Base-by-base conservation (phyloP, 2,888 invertebrate genomes). In the Megastigmus dorsalis region DNA sequence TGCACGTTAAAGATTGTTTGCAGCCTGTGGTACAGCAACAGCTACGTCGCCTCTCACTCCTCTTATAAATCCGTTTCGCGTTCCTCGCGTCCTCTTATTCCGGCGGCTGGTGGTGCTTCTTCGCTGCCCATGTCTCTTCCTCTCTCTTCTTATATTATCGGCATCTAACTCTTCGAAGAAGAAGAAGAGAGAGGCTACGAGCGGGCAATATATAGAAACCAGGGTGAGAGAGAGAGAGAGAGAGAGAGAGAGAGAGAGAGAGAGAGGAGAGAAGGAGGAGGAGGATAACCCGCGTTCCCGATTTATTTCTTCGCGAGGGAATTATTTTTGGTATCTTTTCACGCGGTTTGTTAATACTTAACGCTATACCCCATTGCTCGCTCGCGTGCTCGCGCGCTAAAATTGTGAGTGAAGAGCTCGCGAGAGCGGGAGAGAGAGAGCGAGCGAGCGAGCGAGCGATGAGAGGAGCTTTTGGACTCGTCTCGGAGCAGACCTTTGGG, bases 271-370 rank as follows among this genome's bases (percentile, higher is more conserved):
- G 60, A 43, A 28, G 43, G 59, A 26, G 59, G n/a, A 5, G 23
- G 62, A 26, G 48, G n/a, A n/a, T n/a, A n/a, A n/a, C n/a, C 62
- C 54, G 45, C 73, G 57, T 77, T 82, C 82, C 82, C 84, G 83
- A 85, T 85, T 86, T 85, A 84, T 86, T 86, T 84, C 85, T 84
- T 84, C 85, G 81, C 85, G 84, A 81, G 83, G 82, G 81, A 84
- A 87, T 87, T 87, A 87, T 87, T 87, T 87, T 87, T 87, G 86
- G 85, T 86, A 84, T 85, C 86, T 86, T 87, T 86, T 87, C 84
- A 81, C 84, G 83, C 83, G 81, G 83, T 86, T 85, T 84, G 81
- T 84, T 86, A 83, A 85, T 84, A 84, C 84, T 79, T 79, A 74
- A 45, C 41, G 41, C 59, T 54, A 26, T 50, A 50, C 73, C 54